Conservation (phyloP, 2,888 invertebrate genomes). For the Pristionchus exspectatus region DNA sequence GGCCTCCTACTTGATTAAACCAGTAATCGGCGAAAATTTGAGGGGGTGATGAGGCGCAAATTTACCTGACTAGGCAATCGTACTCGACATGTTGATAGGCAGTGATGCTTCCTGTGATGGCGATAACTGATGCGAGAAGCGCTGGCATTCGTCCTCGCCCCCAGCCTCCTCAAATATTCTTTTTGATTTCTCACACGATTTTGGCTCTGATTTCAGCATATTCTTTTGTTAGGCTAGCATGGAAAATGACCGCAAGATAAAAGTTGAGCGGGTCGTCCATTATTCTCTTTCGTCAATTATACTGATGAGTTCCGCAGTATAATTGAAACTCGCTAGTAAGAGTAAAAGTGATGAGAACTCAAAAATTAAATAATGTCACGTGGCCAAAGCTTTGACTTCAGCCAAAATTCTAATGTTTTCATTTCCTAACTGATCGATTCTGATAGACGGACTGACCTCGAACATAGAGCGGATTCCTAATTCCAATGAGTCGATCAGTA, state of each 20-base stretch:
- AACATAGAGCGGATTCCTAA: constrained; percentile 74
- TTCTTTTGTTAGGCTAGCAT: neutral
- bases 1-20: neutral
- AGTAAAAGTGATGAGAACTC: neutral
- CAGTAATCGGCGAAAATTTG: neutral
- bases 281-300: neutral
- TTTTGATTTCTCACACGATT: neutral
- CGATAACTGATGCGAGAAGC: constrained; percentile 69
- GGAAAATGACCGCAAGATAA: neutral
- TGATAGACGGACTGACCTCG: constrained; percentile 52
- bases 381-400: neutral
- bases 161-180: constrained; percentile 49
- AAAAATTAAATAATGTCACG: neutral
- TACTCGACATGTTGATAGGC: constrained; percentile 75
- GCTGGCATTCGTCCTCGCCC: constrained; percentile 64
- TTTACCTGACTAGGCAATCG: constrained; percentile 68
- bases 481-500: constrained; percentile 75
- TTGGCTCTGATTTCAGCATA: neutral
- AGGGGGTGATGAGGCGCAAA: no score
- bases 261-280: neutral
- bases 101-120: constrained; percentile 70
- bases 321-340: constrained; percentile 18
- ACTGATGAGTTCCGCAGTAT: neutral
- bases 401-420: neutral
- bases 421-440: no score